These are phyloP conservation scores for Machaerirhynchus nigripectus DNA, from an alignment of 2,113 vertebrate species.

Conservation along the genomic window DNA sequence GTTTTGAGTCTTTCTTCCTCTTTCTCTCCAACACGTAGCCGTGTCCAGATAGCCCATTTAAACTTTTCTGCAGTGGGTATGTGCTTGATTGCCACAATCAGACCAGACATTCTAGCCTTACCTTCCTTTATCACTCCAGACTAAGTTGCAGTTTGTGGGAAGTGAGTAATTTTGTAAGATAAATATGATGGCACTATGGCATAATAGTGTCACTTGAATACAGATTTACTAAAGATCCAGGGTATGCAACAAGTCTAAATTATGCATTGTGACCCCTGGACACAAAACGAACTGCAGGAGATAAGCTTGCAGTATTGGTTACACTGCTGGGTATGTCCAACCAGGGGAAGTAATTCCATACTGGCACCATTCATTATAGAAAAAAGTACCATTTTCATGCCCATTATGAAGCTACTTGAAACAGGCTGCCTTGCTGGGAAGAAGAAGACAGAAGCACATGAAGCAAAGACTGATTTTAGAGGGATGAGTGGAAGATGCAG, in stretches of 20 bases:
- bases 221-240: not conserved
- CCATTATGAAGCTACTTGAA: not conserved
- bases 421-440: not conserved
- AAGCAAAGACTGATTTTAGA: not conserved
- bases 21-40: not conserved
- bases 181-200: not conserved
- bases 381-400: not conserved
- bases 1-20: not conserved
- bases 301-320: not conserved
- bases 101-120: not conserved
- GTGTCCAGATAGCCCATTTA: not conserved
- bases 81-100: not conserved
- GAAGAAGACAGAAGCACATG: not conserved
- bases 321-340: not conserved
- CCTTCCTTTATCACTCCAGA: not conserved
- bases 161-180: not conserved
- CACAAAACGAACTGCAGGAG: not conserved
- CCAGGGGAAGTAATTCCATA: not conserved
- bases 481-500: not conserved
- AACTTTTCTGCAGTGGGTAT: not conserved
- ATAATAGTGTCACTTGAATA: not conserved
- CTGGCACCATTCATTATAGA: not conserved
- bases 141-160: not conserved
- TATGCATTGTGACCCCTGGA: not conserved
- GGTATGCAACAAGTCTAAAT: not conserved